Percentiles rank a stretch among this genome's conserved stretches.
phyloP scores from a whole-genome alignment of 2,888 invertebrate genomes.

The Malachius bipustulatus region DNA sequence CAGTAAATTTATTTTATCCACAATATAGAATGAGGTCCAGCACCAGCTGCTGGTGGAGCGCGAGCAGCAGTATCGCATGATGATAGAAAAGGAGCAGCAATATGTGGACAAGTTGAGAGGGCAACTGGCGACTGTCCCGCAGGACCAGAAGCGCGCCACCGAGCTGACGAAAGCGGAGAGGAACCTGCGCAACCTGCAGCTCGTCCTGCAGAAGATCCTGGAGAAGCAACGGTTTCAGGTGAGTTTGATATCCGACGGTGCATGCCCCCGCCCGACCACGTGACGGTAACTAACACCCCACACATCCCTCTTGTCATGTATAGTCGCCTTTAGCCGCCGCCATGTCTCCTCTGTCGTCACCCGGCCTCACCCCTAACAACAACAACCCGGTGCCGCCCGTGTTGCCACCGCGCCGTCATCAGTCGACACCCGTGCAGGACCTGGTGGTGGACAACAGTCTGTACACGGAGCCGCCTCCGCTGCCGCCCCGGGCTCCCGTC shows the following conservation, averaged over 20 bases:
- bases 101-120: conserved; percentile 68
- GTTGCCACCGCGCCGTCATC: conserved; percentile 31
- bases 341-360: conserved; percentile 22
- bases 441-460: conserved; percentile 27
- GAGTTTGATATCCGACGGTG: conserved; percentile 8
- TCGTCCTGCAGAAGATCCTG: conserved; percentile 37
- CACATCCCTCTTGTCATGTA: conserved; percentile 35
- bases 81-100: conserved; percentile 79
- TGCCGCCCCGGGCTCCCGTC: conserved; percentile 44
- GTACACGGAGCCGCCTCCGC: conserved; percentile 40
- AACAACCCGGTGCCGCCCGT: conserved; percentile 39
- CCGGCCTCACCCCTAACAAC: conserved; percentile 22
- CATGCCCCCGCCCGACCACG: background rate
- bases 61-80: conserved; percentile 73
- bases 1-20: too few species aligned
- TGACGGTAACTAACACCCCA: conserved; percentile 2
- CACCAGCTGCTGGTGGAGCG: conserved; percentile 73
- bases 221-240: conserved; percentile 8
- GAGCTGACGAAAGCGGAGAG: conserved; percentile 48
- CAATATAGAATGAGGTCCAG: conserved; percentile 70
- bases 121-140: conserved; percentile 43
- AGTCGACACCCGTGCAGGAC: conserved; percentile 12
- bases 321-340: conserved; percentile 13
- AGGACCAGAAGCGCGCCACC: conserved; percentile 38
- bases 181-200: conserved; percentile 47